Percentiles rank a stretch among this genome's conserved stretches.
phyloP scores from a whole-genome alignment of 2,113 vertebrate genomes.

The Clarias gariepinus region DNA sequence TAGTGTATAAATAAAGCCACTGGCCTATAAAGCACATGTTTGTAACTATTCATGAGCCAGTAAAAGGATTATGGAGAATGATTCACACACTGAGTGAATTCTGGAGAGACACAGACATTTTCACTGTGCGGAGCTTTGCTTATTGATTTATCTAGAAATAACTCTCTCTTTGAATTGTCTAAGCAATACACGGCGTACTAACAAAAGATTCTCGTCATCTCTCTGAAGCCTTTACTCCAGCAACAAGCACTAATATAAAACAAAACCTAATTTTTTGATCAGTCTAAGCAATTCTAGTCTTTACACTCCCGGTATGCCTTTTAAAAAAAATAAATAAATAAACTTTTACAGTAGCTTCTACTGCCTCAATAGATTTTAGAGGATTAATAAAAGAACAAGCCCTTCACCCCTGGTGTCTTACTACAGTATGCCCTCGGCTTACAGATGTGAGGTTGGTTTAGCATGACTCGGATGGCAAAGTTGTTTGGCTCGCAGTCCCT shows the following conservation, averaged over 20 bases:
- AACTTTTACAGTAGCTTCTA: neutral
- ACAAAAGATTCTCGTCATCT: neutral
- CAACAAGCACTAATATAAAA: neutral
- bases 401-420: neutral
- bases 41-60: conserved; percentile 28
- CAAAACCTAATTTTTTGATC: neutral
- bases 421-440: neutral
- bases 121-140: neutral
- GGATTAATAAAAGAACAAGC: no score
- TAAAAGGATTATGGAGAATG: conserved; percentile 25
- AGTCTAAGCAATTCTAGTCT: neutral
- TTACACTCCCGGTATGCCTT: neutral
- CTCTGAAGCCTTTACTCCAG: neutral
- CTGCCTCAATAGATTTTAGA: neutral
- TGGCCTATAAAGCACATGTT: conserved; percentile 15
- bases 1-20: conserved; percentile 9
- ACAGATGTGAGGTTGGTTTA: neutral
- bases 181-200: conserved; percentile 1
- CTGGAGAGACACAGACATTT: neutral
- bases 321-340: neutral
- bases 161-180: neutral
- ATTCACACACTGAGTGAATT: conserved; percentile 24
- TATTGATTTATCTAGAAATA: neutral
- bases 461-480: neutral
- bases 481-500: neutral